A percentile compares a stretch with the other conserved stretches of the same genome.
Evolutionary conservation across 1,140 invertebrate genomes (phyloP).

Genomic region (Stegodyphus dumicola): DNA sequence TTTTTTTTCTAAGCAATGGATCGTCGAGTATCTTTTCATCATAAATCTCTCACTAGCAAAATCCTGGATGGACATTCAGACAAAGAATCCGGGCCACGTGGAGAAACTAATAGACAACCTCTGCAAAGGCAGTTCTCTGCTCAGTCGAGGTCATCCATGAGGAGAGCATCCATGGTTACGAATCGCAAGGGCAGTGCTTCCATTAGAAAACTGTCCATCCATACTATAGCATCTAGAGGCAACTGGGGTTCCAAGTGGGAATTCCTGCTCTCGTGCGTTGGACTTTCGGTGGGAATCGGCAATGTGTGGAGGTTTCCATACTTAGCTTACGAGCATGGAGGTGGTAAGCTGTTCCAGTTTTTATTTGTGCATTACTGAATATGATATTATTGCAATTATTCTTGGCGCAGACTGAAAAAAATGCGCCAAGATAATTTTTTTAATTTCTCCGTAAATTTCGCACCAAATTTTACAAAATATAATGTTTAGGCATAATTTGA

Average conservation of each 20-base stretch:
- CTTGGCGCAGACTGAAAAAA: too few relatives aligned
- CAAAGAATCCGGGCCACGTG: neutral
- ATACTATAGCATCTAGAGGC: slow-evolving; percentile 63
- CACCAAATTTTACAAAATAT: too few relatives aligned
- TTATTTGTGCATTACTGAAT: too few relatives aligned
- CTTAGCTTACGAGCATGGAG: slow-evolving; percentile 69
- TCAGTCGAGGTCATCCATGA: slow-evolving; percentile 40
- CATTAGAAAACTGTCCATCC: slow-evolving; percentile 52
- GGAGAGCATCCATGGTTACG: slow-evolving; percentile 11
- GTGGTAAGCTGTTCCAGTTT: slow-evolving; percentile 64
- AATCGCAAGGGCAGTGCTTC: slow-evolving; percentile 46
- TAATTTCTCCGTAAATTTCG: too few relatives aligned
- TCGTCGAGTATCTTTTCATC: slow-evolving; percentile 48
- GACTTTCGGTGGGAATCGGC: slow-evolving; percentile 68
- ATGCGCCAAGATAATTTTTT: too few relatives aligned
- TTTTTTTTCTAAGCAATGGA: slow-evolving; percentile 6
- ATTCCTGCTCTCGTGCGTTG: slow-evolving; percentile 68
- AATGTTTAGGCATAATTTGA: too few relatives aligned
- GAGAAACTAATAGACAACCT: neutral
- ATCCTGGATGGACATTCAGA: slow-evolving; percentile 22
- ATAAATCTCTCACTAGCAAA: slow-evolving; percentile 54
- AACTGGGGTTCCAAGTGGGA: slow-evolving; percentile 68
- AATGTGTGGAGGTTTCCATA: slow-evolving; percentile 70
- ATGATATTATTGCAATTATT: too few relatives aligned
- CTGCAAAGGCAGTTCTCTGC: neutral